Conservation (phyloP, 64 coral and sea anemone genomes). For the Montipora efflorescens region DNA sequence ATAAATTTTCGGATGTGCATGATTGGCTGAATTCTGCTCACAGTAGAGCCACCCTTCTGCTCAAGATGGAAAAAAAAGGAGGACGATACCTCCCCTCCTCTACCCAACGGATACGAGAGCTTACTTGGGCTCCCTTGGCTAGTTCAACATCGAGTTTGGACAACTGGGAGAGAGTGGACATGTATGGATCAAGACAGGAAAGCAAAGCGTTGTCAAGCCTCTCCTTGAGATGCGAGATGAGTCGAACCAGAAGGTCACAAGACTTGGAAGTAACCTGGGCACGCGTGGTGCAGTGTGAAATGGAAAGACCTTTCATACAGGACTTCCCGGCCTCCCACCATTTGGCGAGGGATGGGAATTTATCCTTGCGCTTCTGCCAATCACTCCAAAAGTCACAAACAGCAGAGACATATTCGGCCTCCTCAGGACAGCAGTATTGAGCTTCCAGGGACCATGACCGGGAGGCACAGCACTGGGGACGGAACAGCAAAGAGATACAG, state of each 20-base stretch:
- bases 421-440: conserved; percentile 42
- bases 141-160: neutral
- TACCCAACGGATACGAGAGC: conserved; percentile 35
- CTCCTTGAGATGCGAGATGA: neutral
- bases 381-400: conserved; percentile 31
- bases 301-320: neutral
- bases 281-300: neutral
- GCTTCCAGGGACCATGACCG: conserved; percentile 41
- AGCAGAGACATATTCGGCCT: neutral
- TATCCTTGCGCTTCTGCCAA: conserved; percentile 1
- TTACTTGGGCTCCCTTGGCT: conserved; percentile 33
- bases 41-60: neutral
- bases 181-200: neutral
- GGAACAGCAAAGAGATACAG: neutral
- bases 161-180: neutral
- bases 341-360: conserved; percentile 10
- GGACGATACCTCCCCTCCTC: conserved; percentile 66
- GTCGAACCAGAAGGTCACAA: neutral
- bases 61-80: conserved; percentile 38
- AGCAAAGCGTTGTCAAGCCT: neutral
- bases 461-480: neutral
- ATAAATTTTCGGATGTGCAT: neutral
- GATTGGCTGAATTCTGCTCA: neutral
- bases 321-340: conserved; percentile 57
- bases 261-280: neutral